Evolutionary conservation across 1,140 invertebrate genomes (phyloP).

Genomic region (Drosophila setifemur): DNA sequence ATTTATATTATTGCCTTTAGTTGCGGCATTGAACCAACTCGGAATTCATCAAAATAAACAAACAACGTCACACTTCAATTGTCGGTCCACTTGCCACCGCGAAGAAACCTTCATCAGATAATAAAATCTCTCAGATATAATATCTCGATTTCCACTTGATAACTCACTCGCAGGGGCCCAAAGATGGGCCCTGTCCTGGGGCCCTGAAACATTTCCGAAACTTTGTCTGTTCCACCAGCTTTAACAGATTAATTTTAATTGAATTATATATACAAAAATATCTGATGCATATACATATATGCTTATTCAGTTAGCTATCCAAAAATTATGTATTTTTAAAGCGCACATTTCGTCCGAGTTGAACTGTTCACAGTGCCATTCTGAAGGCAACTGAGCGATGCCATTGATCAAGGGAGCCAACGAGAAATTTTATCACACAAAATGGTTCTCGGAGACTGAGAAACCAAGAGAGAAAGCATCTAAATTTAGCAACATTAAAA

Average conservation of each 20-base stretch:
- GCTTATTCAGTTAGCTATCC: conserved; percentile 3
- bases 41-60: conserved; percentile 35
- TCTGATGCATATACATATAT: neutral
- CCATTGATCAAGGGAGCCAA: conserved; percentile 5
- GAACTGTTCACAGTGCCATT: conserved; percentile 20
- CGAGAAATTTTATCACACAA: neutral
- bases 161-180: conserved; percentile 38
- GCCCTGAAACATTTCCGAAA: conserved; percentile 29
- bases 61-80: conserved; percentile 26
- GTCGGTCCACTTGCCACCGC: no score
- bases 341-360: conserved; percentile 1
- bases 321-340: neutral
- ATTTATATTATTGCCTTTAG: conserved; percentile 21
- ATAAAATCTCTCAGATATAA: no score
- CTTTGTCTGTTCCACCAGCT: neutral
- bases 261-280: conserved; percentile 16
- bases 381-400: conserved; percentile 33
- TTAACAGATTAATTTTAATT: conserved; percentile 11
- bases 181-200: conserved; percentile 10
- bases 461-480: neutral
- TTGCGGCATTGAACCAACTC: conserved; percentile 13
- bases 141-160: no score
- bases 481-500: conserved; percentile 1
- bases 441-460: neutral
- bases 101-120: conserved; percentile 33